Percentiles rank a stretch among this genome's conserved stretches.
Evolutionary conservation across 2,113 vertebrate genomes (phyloP).

Genomic region (Ondatra zibethicus): DNA sequence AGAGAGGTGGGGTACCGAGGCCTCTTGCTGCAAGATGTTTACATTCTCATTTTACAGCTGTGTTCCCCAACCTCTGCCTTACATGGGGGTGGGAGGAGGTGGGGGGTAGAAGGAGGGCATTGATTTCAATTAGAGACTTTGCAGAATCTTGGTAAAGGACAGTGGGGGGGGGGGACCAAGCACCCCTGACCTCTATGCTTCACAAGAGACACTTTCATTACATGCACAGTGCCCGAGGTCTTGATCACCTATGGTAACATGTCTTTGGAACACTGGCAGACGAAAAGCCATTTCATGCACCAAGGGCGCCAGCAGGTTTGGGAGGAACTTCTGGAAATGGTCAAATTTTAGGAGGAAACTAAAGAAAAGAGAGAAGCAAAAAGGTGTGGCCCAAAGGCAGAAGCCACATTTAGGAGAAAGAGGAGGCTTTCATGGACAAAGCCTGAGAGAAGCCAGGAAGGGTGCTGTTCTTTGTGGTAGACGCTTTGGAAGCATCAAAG

Average conservation of each 20-base stretch:
- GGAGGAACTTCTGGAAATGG: not conserved
- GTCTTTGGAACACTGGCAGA: not conserved
- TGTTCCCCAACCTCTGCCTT: not conserved
- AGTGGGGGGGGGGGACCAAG: not conserved
- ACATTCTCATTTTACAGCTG: not conserved
- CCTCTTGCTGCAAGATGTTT: not conserved
- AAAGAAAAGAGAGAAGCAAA: not conserved
- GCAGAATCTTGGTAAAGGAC: not conserved
- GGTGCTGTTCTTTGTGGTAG: not conserved
- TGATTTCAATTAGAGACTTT: not conserved
- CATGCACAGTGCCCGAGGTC: not conserved
- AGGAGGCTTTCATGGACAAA: rapidly evolving
- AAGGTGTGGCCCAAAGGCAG: not conserved
- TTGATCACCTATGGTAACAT: not conserved
- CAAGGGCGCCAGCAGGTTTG: not conserved
- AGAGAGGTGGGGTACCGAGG: not conserved
- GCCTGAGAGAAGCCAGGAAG: not conserved
- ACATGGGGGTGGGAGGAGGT: not conserved
- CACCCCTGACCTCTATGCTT: not conserved
- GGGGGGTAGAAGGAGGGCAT: not conserved
- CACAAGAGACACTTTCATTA: not conserved
- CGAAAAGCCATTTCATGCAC: not conserved
- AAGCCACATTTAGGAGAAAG: not conserved
- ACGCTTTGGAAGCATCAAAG: not conserved
- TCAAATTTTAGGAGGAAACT: not conserved